Percentiles rank a stretch among this genome's conserved stretches.
Conservation (phyloP, 2,888 invertebrate species). For the Phyllotreta striolata region DNA sequence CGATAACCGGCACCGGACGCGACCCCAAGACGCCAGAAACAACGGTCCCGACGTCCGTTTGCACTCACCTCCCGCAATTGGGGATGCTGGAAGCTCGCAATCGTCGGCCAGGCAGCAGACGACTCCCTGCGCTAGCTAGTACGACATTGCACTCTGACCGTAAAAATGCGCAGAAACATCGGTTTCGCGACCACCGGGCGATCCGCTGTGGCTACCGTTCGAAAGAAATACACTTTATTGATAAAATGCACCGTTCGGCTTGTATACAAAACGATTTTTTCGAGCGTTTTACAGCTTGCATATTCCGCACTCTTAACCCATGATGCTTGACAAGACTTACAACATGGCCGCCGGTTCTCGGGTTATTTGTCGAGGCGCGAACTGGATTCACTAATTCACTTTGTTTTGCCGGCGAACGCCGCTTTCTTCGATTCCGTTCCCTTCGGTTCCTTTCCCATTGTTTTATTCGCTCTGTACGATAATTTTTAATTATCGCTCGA, state of each 20-base stretch:
- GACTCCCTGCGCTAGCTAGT: constrained; percentile 62
- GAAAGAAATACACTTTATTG: constrained; percentile 49
- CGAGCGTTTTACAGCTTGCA: constrained; percentile 36
- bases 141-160: constrained; percentile 61
- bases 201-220: constrained; percentile 53
- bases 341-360: constrained; percentile 63
- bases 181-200: constrained; percentile 56
- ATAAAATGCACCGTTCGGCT: constrained; percentile 46
- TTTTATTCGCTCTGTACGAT: constrained; percentile 1
- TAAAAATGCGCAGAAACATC: constrained; percentile 63
- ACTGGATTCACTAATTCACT: constrained; percentile 15
- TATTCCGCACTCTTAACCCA: constrained; percentile 59
- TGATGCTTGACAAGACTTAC: constrained; percentile 62
- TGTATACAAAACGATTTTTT: constrained; percentile 45
- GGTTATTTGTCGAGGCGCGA: constrained; percentile 56
- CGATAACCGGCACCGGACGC: constrained; percentile 58
- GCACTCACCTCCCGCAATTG: constrained; percentile 61
- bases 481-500: constrained; percentile 8
- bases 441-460: background rate
- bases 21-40: constrained; percentile 52
- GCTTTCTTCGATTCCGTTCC: background rate
- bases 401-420: too few species aligned
- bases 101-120: constrained; percentile 54
- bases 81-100: constrained; percentile 59
- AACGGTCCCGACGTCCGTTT: constrained; percentile 52